Percentiles rank a stretch among this genome's conserved stretches.
Evolutionary conservation across 2,113 vertebrate genomes (phyloP).

Genomic region (Ciconia boyciana): DNA sequence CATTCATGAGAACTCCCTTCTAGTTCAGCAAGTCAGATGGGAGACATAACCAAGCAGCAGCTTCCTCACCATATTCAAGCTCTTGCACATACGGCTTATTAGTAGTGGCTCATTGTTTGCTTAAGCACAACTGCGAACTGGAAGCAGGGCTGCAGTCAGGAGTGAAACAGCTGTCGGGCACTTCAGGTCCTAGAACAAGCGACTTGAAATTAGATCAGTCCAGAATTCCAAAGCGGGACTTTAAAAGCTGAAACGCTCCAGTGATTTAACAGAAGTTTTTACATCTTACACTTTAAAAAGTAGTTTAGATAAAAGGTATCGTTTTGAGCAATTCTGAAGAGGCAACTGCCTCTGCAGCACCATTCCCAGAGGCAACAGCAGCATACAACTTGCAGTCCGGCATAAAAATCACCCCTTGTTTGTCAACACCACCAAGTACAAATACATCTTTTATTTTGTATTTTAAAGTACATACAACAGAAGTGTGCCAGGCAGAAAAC

Average conservation of each 20-base stretch:
- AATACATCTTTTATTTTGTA: not conserved
- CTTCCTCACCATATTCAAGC: not conserved
- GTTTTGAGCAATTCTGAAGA: not conserved
- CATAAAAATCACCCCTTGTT: not conserved
- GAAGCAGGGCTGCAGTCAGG: not conserved
- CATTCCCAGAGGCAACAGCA: not conserved
- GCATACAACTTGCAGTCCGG: not conserved
- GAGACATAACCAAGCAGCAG: not conserved
- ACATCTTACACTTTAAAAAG: not conserved
- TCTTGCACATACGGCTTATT: fast-evolving
- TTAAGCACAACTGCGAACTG: not conserved
- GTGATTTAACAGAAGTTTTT: not conserved
- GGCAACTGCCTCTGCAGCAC: not conserved
- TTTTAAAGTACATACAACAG: not conserved
- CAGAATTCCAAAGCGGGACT: not conserved
- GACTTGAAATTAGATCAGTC: not conserved
- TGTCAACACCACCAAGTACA: not conserved
- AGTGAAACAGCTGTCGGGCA: not conserved
- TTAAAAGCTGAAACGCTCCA: not conserved
- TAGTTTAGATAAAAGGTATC: not conserved
- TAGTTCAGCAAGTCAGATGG: not conserved
- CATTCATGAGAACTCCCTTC: not conserved
- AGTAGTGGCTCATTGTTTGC: not conserved
- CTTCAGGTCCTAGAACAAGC: not conserved
- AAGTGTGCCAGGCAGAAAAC: not conserved